phyloP scores from a whole-genome alignment of 2,888 invertebrate genomes.

The Eupithecia dodoneata region DNA sequence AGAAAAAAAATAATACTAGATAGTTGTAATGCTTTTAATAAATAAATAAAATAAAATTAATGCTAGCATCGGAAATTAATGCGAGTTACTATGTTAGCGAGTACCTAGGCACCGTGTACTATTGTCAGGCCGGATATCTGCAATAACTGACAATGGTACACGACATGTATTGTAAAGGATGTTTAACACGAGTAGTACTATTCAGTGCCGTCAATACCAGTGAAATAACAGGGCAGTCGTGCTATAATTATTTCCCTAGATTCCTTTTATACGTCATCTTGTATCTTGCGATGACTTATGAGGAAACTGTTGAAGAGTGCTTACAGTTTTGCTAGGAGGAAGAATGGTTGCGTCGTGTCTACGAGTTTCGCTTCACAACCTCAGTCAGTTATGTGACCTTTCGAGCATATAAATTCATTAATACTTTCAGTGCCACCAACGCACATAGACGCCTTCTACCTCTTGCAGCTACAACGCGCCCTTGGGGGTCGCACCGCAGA shows the following conservation, averaged over 20 bases:
- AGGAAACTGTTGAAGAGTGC: not conserved
- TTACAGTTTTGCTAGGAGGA: not conserved
- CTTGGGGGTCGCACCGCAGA: too few species aligned
- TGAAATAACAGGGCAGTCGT: slow-evolving; percentile 23
- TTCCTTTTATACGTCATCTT: slow-evolving; percentile 7
- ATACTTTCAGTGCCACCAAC: too few species aligned
- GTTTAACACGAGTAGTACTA: slow-evolving; percentile 39
- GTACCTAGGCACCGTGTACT: slow-evolving; percentile 32
- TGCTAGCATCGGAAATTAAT: too few species aligned
- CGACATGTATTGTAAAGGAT: slow-evolving; percentile 46
- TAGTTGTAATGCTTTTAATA: too few species aligned
- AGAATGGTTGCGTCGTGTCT: not conserved
- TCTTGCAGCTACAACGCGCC: too few species aligned
- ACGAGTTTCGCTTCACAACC: not conserved
- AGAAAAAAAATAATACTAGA: too few species aligned
- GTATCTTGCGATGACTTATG: not conserved
- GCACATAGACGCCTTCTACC: too few species aligned
- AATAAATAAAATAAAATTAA: too few species aligned
- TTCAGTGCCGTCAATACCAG: slow-evolving; percentile 44
- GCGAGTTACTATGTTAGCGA: not conserved
- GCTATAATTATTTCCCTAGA: slow-evolving; percentile 22
- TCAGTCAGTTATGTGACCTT: too few species aligned
- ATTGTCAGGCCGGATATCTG: slow-evolving; percentile 63
- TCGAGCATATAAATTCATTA: too few species aligned
- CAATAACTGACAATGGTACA: slow-evolving; percentile 67